Evolutionary conservation across 1,140 invertebrate genomes (phyloP).

Genomic region (Sitobion miscanthi): DNA sequence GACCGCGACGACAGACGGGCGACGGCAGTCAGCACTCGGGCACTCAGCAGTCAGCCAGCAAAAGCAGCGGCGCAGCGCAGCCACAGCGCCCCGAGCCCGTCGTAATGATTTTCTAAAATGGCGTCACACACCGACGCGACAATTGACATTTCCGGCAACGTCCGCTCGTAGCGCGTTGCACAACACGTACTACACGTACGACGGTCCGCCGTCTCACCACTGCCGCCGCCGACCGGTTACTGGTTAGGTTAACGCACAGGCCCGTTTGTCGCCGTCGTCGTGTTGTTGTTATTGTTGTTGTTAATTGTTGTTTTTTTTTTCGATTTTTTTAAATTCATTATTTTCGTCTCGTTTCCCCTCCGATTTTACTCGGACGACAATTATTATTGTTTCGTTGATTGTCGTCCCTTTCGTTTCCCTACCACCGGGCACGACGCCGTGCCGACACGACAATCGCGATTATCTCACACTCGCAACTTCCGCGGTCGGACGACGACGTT

Average conservation of each 20-base stretch:
- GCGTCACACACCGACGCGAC: constrained; percentile 50
- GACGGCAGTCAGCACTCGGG: background rate
- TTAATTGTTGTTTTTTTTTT: constrained; percentile 14
- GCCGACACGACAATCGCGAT: background rate
- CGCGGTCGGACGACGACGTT: background rate
- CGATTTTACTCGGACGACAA: background rate
- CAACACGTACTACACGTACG: background rate
- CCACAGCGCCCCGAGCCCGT: background rate
- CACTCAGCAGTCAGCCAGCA: background rate
- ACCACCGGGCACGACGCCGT: background rate
- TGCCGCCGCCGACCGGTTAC: constrained; percentile 26
- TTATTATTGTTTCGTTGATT: background rate
- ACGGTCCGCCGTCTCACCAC: background rate
- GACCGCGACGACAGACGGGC: background rate
- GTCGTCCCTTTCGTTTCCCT: background rate
- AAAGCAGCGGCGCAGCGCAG: background rate
- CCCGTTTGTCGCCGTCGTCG: background rate
- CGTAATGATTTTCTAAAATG: constrained; percentile 57
- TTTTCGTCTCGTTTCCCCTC: background rate
- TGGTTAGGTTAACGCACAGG: constrained; percentile 14
- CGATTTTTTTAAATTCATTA: background rate
- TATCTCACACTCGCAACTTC: background rate
- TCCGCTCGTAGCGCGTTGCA: constrained; percentile 35
- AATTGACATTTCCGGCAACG: constrained; percentile 54
- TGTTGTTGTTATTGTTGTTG: background rate